These are phyloP conservation scores for Drosophila virilis DNA, from an alignment of 1,140 invertebrate species.

Conservation along the genomic window DNA sequence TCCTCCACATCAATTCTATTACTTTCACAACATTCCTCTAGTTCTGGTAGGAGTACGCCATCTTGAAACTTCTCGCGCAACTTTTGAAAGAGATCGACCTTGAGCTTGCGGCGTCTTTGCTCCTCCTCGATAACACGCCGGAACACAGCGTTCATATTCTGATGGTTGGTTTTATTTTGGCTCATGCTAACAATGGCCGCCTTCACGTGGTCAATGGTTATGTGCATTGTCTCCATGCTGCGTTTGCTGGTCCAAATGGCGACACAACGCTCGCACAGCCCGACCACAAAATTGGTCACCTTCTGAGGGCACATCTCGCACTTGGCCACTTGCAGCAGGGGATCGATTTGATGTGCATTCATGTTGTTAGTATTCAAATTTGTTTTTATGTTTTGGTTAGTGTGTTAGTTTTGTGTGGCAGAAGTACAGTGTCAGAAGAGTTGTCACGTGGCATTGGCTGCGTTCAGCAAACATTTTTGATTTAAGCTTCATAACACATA, in stretches of 20 bases:
- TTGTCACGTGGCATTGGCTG: not conserved
- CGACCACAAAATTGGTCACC: constrained; percentile 36
- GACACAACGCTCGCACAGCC: constrained; percentile 47
- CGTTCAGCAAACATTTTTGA: not conserved
- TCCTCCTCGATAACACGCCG: constrained; percentile 12
- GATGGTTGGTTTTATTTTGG: not conserved
- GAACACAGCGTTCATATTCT: constrained; percentile 34
- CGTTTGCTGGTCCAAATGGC: constrained; percentile 33
- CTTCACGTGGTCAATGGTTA: constrained; percentile 24
- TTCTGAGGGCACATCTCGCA: constrained; percentile 52
- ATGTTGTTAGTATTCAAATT: not conserved
- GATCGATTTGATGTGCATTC: constrained; percentile 17
- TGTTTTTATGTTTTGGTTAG: not conserved
- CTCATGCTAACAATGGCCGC: constrained; percentile 22
- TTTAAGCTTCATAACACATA: not conserved
- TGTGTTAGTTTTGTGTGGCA: not conserved
- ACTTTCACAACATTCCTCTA: not conserved
- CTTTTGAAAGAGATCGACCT: constrained; percentile 38
- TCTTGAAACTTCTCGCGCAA: constrained; percentile 38
- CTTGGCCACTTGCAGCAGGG: constrained; percentile 30
- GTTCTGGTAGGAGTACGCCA: not conserved
- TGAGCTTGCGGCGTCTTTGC: constrained; percentile 5
- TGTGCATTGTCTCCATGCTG: not conserved
- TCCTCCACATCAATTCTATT: not conserved
- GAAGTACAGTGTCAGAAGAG: not conserved